These are phyloP conservation scores for Orientallactaga bullata DNA, from an alignment of 2,113 vertebrate genomes.

Conservation along the genomic window DNA sequence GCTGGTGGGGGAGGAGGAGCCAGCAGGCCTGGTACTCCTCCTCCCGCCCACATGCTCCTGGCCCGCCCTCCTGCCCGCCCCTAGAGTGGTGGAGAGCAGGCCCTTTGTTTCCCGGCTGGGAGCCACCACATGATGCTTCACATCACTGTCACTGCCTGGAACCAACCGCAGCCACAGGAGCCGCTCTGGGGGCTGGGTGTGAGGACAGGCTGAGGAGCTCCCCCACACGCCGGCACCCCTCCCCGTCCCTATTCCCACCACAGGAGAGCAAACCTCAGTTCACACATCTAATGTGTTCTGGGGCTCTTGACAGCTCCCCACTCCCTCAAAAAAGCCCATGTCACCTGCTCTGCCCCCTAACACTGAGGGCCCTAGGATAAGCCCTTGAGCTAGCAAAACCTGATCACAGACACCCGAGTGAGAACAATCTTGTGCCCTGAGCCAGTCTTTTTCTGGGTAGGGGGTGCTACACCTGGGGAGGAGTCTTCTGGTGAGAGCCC, in stretches of 20 bases:
- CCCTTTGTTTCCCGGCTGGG: slow-evolving; percentile 62
- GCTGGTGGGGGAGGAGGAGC: background rate
- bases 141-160: slow-evolving; percentile 74
- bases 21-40: background rate
- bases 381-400: background rate
- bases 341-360: background rate
- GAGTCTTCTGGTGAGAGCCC: background rate
- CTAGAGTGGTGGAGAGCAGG: background rate
- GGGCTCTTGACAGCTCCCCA: background rate
- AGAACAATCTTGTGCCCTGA: fast-evolving
- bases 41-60: background rate
- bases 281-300: too few species aligned
- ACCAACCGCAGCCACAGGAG: background rate
- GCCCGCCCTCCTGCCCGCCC: background rate
- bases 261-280: background rate
- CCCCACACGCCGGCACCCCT: background rate
- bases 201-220: fast-evolving
- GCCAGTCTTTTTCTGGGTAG: background rate
- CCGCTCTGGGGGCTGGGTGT: background rate
- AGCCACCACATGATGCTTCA: slow-evolving; percentile 31
- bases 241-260: too few species aligned
- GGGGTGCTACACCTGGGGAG: background rate
- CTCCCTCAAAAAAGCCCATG: background rate
- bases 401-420: background rate
- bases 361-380: background rate